Base-by-base conservation (phyloP, 2,888 invertebrate genomes). In the Tanypteryx hageni region DNA sequence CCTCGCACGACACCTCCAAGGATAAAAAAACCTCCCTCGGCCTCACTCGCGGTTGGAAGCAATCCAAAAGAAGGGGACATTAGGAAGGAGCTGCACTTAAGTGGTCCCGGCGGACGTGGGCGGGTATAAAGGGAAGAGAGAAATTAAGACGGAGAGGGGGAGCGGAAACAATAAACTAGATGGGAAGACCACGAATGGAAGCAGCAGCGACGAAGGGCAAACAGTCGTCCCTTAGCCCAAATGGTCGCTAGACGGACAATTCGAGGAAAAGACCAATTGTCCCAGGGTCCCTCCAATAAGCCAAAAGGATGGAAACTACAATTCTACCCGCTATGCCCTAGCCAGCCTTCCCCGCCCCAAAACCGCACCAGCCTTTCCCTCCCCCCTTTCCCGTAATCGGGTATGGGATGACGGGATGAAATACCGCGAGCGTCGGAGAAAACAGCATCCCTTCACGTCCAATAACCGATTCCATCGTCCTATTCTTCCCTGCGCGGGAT, bases 221-320 rank as follows among this genome's bases (percentile, higher is more conserved):
- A n/a, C 18, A 18, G n/a, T 11, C 13, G 18, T 18, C 22, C 18
- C 68, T n/a, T 64, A n/a, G 9, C 68, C 10, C 68, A n/a, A 68
- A n/a, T 7, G 18, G 68, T 68, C 68, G 68, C n/a, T 68, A n/a
- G 68, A 22, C 44, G 44, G 44, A 44, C 44, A 44, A 44, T 44
- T n/a, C 68, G 68, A n/a, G 68, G 68, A 68, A n/a, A 68, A 68
- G n/a, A 22, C 11, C 68, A 68, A 68, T 68, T 68, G 18, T 68
- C 68, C 44, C 13, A n/a, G 68, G 8, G 68, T n/a, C 18, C 68
- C 2, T 18, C n/a, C 18, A 7, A 18, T 68, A 22, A 68, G 18
- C 22, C 10, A 9, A 68, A 44, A 13, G 68, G 68, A 68, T n/a
- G 44, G 68, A 64, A 16, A 64, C 22, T 7, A 0, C 22, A 3